A percentile compares a stretch with the other conserved stretches of the same genome.
Evolutionary conservation across 2,797 vertebrate genomes (phyloP).

Genomic region (Leptatherina wallacei): DNA sequence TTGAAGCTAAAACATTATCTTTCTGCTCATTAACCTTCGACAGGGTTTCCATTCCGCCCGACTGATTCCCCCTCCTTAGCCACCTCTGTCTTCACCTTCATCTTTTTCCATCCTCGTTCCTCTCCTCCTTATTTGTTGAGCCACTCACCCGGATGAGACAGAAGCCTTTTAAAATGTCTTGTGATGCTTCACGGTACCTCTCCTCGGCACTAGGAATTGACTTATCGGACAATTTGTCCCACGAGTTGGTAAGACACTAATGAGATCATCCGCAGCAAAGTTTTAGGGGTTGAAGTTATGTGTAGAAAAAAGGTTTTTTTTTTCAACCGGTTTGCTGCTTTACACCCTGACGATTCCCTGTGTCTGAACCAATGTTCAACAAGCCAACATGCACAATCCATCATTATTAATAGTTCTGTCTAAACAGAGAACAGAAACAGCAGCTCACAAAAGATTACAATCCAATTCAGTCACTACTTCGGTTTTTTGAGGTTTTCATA

Average conservation of each 20-base stretch:
- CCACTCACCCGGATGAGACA: conserved; percentile 75
- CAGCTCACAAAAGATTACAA: background rate
- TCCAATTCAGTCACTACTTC: background rate
- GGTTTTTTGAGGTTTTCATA: background rate
- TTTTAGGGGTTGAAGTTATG: conserved; percentile 53
- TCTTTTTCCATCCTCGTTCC: conserved; percentile 61
- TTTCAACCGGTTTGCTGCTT: conserved; percentile 14
- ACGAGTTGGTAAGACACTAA: conserved; percentile 73
- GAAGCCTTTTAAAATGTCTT: conserved; percentile 78
- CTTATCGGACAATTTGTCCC: conserved; percentile 82
- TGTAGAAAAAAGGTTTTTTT: conserved; percentile 23
- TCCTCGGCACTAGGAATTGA: conserved; percentile 61
- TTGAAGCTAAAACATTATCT: conserved; percentile 81
- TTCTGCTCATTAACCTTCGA: conserved; percentile 83
- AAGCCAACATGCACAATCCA: background rate
- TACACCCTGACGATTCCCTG: background rate
- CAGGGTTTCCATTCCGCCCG: conserved; percentile 73
- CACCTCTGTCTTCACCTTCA: conserved; percentile 76
- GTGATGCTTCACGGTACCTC: conserved; percentile 72
- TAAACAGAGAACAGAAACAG: background rate
- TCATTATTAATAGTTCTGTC: conserved; percentile 11
- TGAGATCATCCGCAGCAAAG: conserved; percentile 70
- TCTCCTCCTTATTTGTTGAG: conserved; percentile 73
- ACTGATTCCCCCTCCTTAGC: conserved; percentile 57
- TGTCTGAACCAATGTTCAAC: conserved; percentile 5